These are phyloP conservation scores for Corythoichthys intestinalis DNA, from an alignment of 2,113 vertebrate genomes.

Conservation along the genomic window DNA sequence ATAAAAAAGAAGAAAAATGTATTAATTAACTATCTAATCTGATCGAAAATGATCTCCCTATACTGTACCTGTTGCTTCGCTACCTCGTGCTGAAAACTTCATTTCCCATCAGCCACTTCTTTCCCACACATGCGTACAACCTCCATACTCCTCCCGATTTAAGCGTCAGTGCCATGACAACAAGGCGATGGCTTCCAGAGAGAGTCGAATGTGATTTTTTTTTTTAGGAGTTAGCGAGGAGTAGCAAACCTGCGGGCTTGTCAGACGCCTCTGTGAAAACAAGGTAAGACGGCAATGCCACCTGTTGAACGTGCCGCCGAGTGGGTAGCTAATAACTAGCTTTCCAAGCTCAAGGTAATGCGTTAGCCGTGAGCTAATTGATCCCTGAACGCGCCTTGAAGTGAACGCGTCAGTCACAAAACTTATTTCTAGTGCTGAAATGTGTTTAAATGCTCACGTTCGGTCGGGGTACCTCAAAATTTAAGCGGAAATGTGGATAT, in stretches of 20 bases:
- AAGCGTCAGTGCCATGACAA: constrained; percentile 76
- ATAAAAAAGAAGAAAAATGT: no score
- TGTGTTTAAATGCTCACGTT: not conserved
- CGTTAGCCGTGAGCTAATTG: constrained; percentile 12
- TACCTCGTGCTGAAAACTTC: no score
- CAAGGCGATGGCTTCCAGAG: constrained; percentile 58
- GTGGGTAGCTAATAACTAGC: constrained; percentile 45
- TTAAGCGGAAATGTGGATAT: not conserved
- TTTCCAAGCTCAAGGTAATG: constrained; percentile 49
- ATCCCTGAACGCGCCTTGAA: not conserved
- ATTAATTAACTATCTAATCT: no score
- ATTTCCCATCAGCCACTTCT: not conserved
- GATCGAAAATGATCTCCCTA: no score
- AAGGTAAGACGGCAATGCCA: constrained; percentile 27
- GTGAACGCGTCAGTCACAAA: not conserved
- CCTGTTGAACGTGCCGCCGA: constrained; percentile 12
- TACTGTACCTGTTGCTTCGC: no score
- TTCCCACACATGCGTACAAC: constrained; percentile 49
- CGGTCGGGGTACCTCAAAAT: no score
- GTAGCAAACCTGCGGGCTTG: not conserved
- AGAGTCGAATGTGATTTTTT: constrained; percentile 50
- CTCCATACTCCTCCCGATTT: constrained; percentile 11
- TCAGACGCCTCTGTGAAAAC: not conserved
- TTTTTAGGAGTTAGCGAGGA: constrained; percentile 16
- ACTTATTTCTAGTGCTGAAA: not conserved